Percentiles rank a stretch among this genome's conserved stretches.
phyloP scores from a whole-genome alignment of 2,113 vertebrate genomes.

The Romanogobio albipinnatus region DNA sequence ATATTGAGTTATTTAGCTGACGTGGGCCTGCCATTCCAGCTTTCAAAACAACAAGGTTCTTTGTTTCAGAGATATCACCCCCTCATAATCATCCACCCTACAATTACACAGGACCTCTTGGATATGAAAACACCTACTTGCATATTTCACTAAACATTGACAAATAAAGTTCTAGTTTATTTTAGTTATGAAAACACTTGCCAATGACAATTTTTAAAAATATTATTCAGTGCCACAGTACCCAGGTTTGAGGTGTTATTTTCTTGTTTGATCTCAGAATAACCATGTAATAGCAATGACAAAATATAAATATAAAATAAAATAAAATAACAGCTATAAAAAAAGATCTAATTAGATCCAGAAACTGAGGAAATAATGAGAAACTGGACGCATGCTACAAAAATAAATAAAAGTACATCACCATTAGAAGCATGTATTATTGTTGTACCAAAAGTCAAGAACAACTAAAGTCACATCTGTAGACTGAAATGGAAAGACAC shows the following conservation, averaged over 20 bases:
- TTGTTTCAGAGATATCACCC: constrained; percentile 63
- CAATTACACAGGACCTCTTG: constrained; percentile 59
- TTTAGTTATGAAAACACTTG: constrained; percentile 25
- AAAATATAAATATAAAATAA: no score
- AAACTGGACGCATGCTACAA: background rate
- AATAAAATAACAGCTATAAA: background rate
- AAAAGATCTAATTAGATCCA: background rate
- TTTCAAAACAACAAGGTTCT: constrained; percentile 57
- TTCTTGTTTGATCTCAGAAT: no score
- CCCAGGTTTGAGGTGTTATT: no score
- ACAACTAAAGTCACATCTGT: background rate
- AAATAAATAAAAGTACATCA: no score
- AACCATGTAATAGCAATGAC: no score
- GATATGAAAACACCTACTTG: constrained; percentile 47
- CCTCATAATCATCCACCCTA: constrained; percentile 50
- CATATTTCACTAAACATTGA: constrained; percentile 37
- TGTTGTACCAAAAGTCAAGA: background rate
- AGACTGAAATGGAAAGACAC: constrained; percentile 21
- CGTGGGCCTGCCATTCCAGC: constrained; percentile 52
- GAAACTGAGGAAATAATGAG: background rate
- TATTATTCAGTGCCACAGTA: no score
- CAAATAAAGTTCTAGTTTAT: background rate
- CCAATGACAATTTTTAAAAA: background rate
- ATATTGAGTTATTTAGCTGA: constrained; percentile 8
- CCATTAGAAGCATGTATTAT: no score